Base-by-base conservation (phyloP, 2,888 invertebrate genomes). In the Acleris literana region DNA sequence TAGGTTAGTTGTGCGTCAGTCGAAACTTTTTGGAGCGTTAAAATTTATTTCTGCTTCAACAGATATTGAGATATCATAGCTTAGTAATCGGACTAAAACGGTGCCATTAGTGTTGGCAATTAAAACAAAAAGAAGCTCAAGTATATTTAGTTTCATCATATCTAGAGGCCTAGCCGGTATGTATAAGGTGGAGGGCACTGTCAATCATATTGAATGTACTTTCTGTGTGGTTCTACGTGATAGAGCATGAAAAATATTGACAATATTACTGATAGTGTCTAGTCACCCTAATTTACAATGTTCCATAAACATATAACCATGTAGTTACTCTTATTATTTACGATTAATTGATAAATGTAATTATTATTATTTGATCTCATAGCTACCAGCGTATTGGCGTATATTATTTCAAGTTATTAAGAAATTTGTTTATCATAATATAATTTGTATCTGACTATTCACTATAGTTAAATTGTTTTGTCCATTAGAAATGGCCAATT, bases 331-430 rank as follows among this genome's bases (percentile, higher is more conserved):
- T 53, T 66, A 71, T 71, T 71, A 70, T 71, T 72, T 70, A 68
- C 70, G 69, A 70, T 67, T 74, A 66, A 67, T 69, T 70, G 65
- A 68, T 63, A 73, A 72, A 70, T 72, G 72, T 73, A 71, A 71
- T 68, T 71, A 69, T 77, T 81, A 75, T 81, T 74, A 81, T 83
- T 82, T 85, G 90, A 90, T 90, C 90, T 90, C 90, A 89, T 82
- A 80, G 76, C 79, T 80, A 82, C 82, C 79, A 81, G 84, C 81
- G 75, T 79, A 78, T 72, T 76, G 79, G 80, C 76, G 78, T 72
- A 56, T 71, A 58, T 59, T 67, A 67, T 48, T 61, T 63, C 59
- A 60, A 51, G 65, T 57, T 63, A 52, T 58, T 16, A 60, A 56
- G 20, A 54, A 63, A 68, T 62, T 51, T 51, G 60, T 20, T 65